Conservation (phyloP, 1,140 invertebrate genomes). For the Acromyrmex charruanus region DNA sequence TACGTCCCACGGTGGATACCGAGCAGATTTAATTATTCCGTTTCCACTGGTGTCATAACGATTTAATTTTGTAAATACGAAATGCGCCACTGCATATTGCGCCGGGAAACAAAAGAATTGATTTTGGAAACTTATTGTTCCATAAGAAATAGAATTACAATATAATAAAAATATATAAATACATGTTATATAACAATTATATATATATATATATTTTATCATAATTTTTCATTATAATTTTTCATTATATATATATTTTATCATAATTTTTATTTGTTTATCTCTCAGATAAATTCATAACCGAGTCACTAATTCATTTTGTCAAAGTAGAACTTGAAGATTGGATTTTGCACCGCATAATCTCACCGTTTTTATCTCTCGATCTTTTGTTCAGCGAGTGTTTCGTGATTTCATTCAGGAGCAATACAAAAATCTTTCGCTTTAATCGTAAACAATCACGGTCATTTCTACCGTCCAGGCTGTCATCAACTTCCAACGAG, state of each 20-base stretch:
- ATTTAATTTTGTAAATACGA: conserved; percentile 55
- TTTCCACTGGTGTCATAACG: conserved; percentile 31
- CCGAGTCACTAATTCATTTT: not conserved
- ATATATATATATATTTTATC: not conserved
- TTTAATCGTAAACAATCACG: conserved; percentile 32
- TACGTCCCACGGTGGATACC: not conserved
- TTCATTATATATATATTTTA: not conserved
- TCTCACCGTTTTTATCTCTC: not conserved
- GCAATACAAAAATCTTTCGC: conserved; percentile 7
- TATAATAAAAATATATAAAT: not conserved
- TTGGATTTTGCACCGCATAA: not conserved
- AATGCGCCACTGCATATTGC: not conserved
- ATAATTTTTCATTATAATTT: not conserved
- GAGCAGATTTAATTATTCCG: conserved; percentile 53
- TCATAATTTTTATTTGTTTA: not conserved
- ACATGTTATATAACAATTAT: not conserved
- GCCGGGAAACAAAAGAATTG: conserved; percentile 10
- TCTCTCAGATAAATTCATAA: not conserved
- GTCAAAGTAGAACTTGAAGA: not conserved
- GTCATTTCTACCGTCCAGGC: conserved; percentile 5
- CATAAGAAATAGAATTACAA: not conserved
- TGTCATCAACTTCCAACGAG: conserved; percentile 37
- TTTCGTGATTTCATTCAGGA: not conserved
- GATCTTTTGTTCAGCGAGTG: not conserved
- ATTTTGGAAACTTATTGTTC: not conserved